phyloP scores from a whole-genome alignment of 2,888 invertebrate genomes.

The Polymixis lichenea region DNA sequence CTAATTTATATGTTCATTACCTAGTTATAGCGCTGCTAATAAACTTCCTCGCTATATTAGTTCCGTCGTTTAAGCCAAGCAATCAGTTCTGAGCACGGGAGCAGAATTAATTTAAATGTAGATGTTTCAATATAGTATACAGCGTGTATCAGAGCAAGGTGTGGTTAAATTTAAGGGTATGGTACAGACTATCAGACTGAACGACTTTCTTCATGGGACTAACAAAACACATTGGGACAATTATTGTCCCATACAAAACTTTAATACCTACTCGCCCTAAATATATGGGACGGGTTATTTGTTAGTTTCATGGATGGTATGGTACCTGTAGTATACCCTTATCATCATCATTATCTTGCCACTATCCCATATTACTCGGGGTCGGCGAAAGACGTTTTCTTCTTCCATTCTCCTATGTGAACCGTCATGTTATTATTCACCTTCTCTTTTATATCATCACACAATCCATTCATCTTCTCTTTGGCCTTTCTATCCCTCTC shows the following conservation, averaged over 20 bases:
- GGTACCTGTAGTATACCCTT: too few species aligned
- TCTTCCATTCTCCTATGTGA: too few species aligned
- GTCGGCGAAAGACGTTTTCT: too few species aligned
- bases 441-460: too few species aligned
- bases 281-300: background rate
- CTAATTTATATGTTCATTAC: constrained; percentile 19
- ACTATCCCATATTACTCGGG: too few species aligned
- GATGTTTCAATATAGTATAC: background rate
- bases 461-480: too few species aligned
- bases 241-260: background rate
- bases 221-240: too few species aligned
- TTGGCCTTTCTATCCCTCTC: too few species aligned
- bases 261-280: background rate
- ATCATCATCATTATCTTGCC: too few species aligned
- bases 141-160: too few species aligned
- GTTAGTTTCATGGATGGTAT: background rate
- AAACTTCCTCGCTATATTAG: constrained; percentile 6
- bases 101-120: constrained; percentile 25
- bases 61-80: constrained; percentile 2
- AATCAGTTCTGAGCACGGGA: constrained; percentile 20
- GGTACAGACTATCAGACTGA: background rate
- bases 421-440: too few species aligned
- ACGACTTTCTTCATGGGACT: background rate
- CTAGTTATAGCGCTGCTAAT: constrained; percentile 2
- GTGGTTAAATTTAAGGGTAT: background rate